Percentiles rank a stretch among this genome's conserved stretches.
Evolutionary conservation across 2,113 vertebrate species (phyloP).

Genomic region (human): DNA sequence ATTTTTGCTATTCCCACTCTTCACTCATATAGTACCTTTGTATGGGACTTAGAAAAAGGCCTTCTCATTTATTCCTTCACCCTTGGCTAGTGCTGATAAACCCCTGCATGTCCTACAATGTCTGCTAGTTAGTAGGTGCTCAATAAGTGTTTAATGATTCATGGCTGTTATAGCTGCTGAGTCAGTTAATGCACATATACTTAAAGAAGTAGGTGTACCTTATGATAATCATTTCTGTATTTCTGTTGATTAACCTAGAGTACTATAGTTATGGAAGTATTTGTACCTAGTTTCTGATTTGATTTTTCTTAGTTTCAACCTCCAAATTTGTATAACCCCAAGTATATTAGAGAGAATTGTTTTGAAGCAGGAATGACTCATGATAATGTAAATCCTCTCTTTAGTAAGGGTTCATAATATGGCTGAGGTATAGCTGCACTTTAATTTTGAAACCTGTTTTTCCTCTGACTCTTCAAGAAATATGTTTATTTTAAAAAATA

Average conservation of each 20-base stretch:
- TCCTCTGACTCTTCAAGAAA: not conserved
- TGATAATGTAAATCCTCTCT: not conserved
- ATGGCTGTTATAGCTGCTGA: not conserved
- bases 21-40: not conserved
- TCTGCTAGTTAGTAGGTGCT: not conserved
- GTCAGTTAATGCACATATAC: not conserved
- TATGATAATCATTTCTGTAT: not conserved
- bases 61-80: not conserved
- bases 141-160: not conserved
- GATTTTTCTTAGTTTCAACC: conserved; percentile 25
- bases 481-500: conserved; percentile 43
- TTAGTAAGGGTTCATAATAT: conserved; percentile 35
- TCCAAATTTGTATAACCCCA: conserved; percentile 29
- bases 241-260: not conserved
- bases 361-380: conserved; percentile 6
- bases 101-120: not conserved
- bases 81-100: not conserved
- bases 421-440: not conserved
- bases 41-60: not conserved
- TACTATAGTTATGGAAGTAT: not conserved
- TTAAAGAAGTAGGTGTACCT: not conserved
- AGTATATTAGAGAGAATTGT: not conserved
- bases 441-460: conserved; percentile 42
- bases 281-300: not conserved
- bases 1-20: not conserved